A percentile compares a stretch with the other conserved stretches of the same genome.
Evolutionary conservation across 2,797 vertebrate genomes (phyloP).

Genomic region (Ciconia nigra): DNA sequence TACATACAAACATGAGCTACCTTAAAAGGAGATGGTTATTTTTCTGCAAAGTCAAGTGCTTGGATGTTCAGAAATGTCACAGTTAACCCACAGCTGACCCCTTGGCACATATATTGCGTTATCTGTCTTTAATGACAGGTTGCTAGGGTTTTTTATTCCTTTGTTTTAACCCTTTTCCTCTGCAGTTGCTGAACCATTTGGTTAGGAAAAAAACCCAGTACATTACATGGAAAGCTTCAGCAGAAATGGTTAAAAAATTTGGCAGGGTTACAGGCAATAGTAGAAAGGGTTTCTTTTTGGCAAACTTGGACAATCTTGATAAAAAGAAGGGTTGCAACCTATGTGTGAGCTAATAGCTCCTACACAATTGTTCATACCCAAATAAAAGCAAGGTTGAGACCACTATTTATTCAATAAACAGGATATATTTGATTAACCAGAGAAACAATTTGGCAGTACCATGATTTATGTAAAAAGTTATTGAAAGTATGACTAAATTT

Average conservation of each 20-base stretch:
- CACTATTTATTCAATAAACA: slow-evolving; percentile 42
- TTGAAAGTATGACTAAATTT: slow-evolving; percentile 13
- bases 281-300: neutral
- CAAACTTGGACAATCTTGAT: neutral
- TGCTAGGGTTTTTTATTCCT: neutral
- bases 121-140: slow-evolving; percentile 35
- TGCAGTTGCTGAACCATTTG: slow-evolving; percentile 18
- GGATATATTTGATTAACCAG: slow-evolving; percentile 48
- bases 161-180: slow-evolving; percentile 24
- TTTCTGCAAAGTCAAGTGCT: slow-evolving; percentile 50
- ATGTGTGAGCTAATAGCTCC: slow-evolving; percentile 1
- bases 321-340: slow-evolving; percentile 13
- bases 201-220: neutral
- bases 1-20: neutral
- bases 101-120: slow-evolving; percentile 28
- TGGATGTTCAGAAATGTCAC: neutral
- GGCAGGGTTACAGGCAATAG: neutral
- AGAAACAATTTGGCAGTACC: slow-evolving; percentile 4
- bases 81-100: slow-evolving; percentile 48
- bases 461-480: slow-evolving; percentile 24
- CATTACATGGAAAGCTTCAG: neutral
- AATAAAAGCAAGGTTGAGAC: slow-evolving; percentile 8
- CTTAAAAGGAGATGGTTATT: neutral
- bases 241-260: neutral
- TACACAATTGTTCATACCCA: neutral